Conservation (phyloP, 2,113 vertebrate genomes). For the Prionailurus bengalensis region DNA sequence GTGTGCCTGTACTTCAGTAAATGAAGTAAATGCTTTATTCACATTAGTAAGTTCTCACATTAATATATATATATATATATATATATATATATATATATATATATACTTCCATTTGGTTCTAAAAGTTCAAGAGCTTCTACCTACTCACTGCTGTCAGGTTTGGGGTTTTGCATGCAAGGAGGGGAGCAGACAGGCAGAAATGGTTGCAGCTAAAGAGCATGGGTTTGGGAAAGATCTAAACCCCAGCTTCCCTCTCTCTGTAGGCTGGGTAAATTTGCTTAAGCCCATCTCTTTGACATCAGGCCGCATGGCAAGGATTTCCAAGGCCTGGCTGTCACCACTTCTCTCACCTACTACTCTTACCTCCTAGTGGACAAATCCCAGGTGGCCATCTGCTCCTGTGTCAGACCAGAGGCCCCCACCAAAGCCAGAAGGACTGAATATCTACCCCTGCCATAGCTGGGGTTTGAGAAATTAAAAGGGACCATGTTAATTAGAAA, state of each 20-base stretch:
- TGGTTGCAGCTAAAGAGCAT: not conserved
- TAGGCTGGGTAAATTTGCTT: not conserved
- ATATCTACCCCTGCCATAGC: not conserved
- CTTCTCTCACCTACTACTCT: not conserved
- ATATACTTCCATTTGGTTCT: constrained; percentile 29
- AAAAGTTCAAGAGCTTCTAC: not conserved
- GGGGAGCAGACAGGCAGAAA: not conserved
- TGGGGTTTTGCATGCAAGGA: not conserved
- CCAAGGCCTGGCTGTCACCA: not conserved
- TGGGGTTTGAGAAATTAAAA: constrained; percentile 62
- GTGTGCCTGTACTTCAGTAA: too few species aligned
- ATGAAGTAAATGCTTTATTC: not conserved
- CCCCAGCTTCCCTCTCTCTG: not conserved
- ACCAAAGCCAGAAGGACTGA: not conserved
- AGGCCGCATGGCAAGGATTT: not conserved
- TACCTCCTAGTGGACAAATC: not conserved
- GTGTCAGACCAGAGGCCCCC: not conserved
- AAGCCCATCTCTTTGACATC: not conserved
- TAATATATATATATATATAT: not conserved
- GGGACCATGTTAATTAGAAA: constrained; percentile 59
- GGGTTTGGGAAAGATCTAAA: not conserved
- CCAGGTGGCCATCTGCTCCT: not conserved
- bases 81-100: too few species aligned
- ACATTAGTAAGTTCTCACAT: not conserved
- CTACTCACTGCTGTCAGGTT: not conserved